phyloP scores from a whole-genome alignment of 2,888 invertebrate species.

The Liopterus haemorrhoidalis region DNA sequence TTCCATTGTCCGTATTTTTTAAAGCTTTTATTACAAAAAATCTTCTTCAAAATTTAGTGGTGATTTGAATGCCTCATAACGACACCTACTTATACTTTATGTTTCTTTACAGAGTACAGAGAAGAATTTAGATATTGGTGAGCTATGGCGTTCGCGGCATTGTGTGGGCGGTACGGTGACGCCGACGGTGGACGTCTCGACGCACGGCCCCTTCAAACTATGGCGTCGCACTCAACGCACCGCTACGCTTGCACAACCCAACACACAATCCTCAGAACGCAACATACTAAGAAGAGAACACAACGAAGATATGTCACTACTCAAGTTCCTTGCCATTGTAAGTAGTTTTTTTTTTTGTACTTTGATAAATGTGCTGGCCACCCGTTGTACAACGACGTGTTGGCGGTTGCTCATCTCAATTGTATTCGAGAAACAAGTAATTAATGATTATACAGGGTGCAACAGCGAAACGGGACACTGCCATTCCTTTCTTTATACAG shows the following conservation, averaged over 20 bases:
- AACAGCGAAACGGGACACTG: too few relatives aligned
- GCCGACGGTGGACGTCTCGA: conserved; percentile 26
- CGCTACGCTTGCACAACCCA: conserved; percentile 20
- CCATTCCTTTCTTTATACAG: too few relatives aligned
- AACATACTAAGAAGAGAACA: conserved; percentile 26
- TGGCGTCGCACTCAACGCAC: conserved; percentile 30
- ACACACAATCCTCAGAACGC: conserved; percentile 17
- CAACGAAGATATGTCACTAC: conserved; percentile 49
- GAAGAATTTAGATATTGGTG: conserved; percentile 42
- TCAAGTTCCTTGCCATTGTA: conserved; percentile 76
- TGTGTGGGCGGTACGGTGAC: conserved; percentile 33
- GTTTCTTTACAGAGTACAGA: conserved; percentile 43
- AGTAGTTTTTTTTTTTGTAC: conserved; percentile 50
- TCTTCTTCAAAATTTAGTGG: too few relatives aligned
- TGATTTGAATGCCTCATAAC: too few relatives aligned
- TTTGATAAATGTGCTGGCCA: too few relatives aligned
- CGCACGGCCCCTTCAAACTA: conserved; percentile 33
- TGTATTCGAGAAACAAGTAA: background rate
- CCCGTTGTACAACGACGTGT: too few relatives aligned
- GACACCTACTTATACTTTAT: conserved; percentile 24
- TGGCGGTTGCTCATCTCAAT: too few relatives aligned
- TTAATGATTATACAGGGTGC: too few relatives aligned
- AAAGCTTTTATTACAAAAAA: too few relatives aligned
- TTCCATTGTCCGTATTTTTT: background rate
- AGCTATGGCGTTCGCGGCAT: conserved; percentile 42